Evolutionary conservation across 2,888 invertebrate species (phyloP).

Genomic region (Agapetus fuscipes): DNA sequence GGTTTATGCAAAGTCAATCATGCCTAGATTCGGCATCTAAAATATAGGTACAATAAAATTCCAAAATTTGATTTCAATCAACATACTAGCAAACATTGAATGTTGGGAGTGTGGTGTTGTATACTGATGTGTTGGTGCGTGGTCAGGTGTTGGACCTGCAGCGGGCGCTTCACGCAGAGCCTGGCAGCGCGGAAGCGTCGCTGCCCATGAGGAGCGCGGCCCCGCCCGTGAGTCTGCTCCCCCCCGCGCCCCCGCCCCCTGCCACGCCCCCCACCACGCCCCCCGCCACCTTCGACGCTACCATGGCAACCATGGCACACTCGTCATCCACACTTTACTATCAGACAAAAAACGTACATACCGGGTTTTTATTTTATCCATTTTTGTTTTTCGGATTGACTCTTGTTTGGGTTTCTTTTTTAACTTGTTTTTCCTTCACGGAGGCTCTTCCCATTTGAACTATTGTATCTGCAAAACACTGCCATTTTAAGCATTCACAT

Average conservation of each 20-base stretch:
- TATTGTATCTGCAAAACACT: no score
- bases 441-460: background rate
- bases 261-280: slow-evolving; percentile 42
- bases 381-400: slow-evolving; percentile 8
- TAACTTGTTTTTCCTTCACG: slow-evolving; percentile 5
- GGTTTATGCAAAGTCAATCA: no score
- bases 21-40: no score
- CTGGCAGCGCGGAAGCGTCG: slow-evolving; percentile 46
- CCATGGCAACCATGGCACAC: slow-evolving; percentile 33
- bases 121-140: no score
- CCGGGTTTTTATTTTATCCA: slow-evolving; percentile 12
- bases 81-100: no score
- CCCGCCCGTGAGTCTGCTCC: slow-evolving; percentile 33
- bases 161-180: slow-evolving; percentile 70
- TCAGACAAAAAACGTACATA: slow-evolving; percentile 26
- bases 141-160: slow-evolving; percentile 70
- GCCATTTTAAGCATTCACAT: no score
- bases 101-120: slow-evolving; percentile 3
- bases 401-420: slow-evolving; percentile 5
- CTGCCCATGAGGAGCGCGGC: slow-evolving; percentile 38
- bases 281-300: slow-evolving; percentile 46
- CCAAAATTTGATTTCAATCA: no score
- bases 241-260: slow-evolving; percentile 26
- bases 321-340: slow-evolving; percentile 42
- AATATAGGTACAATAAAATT: no score